Base-by-base conservation (phyloP, 2,888 invertebrate genomes). In the Dasypogon diadema region DNA sequence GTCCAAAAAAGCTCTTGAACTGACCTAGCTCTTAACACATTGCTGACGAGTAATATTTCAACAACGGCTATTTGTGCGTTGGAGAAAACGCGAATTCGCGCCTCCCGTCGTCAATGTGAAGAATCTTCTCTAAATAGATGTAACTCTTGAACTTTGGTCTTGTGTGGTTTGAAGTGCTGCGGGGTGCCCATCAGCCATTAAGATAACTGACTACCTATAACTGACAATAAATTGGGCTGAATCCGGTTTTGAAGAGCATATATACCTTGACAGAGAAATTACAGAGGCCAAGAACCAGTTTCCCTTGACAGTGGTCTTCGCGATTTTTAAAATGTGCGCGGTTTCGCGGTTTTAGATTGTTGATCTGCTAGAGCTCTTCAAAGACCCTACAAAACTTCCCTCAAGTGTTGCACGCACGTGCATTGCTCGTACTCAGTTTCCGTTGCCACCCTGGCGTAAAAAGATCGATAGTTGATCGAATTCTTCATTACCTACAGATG, bases 291-390 rank as follows among this genome's bases (percentile, higher is more conserved):
- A 42, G 42, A 60, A 60, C 37, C 60, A 60, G 60, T 60, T 60
- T 60, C 60, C 60, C 60, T 60, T 60, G 60, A 60, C 60, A 60
- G 37, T 60, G 60, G 37, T 60, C 60, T 60, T 60, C 37, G 37
- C 60, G 14, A 60, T 60, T 37, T 37, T 60, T 8, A 16, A 30
- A 37, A 60, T 60, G 34, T 58, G n/a, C n/a, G 58, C 37, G 60
- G 60, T 37, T 60, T 60, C 21, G 60, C 21, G 60, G 60, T 60
- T 60, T 60, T 42, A 10, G 60, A 60, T 8, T 34, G 21, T 18
- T 14, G 12, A 42, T 3, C 12, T 42, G n/a, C n/a, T 42, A 12
- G n/a, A 12, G 42, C 42, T 6, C n/a, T 12, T 42, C n/a, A 12
- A 12, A 42, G 8, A 3, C 42, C 3, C 12, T 42, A 12, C 8